Evolutionary conservation across 2,888 invertebrate genomes (phyloP).

Genomic region (Dendrolimus pini): DNA sequence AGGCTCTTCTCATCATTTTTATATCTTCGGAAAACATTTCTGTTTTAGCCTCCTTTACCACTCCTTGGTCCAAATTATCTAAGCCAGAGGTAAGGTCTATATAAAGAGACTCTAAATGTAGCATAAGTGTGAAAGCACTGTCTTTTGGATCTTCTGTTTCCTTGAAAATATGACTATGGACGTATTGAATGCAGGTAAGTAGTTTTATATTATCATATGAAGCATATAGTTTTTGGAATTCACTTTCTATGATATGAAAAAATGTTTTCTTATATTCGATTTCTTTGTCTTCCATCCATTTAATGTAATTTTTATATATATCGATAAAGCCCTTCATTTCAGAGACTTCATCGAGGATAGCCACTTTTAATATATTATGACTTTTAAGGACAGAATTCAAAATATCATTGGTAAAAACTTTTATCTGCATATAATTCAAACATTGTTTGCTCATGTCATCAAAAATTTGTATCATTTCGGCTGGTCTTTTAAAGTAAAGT

Average conservation of each 20-base stretch:
- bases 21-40: slow-evolving; percentile 25
- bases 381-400: slow-evolving; percentile 14
- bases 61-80: slow-evolving; percentile 20
- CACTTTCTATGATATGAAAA: slow-evolving; percentile 18
- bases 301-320: slow-evolving; percentile 12
- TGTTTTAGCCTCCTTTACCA: slow-evolving; percentile 24
- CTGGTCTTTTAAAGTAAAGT: slow-evolving; percentile 24
- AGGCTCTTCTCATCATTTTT: slow-evolving; percentile 22
- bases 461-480: slow-evolving; percentile 19
- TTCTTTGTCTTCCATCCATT: slow-evolving; percentile 22
- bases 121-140: slow-evolving; percentile 17
- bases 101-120: slow-evolving; percentile 24
- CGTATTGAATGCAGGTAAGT: slow-evolving; percentile 30
- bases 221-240: slow-evolving; percentile 23
- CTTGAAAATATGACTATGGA: slow-evolving; percentile 19
- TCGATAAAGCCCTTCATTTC: slow-evolving; percentile 16
- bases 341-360: slow-evolving; percentile 13
- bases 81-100: slow-evolving; percentile 16
- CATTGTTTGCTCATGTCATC: slow-evolving; percentile 23
- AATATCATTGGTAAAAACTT: slow-evolving; percentile 13
- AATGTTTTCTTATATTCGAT: slow-evolving; percentile 20
- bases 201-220: slow-evolving; percentile 26
- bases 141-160: slow-evolving; percentile 28
- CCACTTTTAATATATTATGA: slow-evolving; percentile 15
- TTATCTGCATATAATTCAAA: slow-evolving; percentile 28